phyloP scores from a whole-genome alignment of 1,140 invertebrate species.

The Phthorimaea operculella region DNA sequence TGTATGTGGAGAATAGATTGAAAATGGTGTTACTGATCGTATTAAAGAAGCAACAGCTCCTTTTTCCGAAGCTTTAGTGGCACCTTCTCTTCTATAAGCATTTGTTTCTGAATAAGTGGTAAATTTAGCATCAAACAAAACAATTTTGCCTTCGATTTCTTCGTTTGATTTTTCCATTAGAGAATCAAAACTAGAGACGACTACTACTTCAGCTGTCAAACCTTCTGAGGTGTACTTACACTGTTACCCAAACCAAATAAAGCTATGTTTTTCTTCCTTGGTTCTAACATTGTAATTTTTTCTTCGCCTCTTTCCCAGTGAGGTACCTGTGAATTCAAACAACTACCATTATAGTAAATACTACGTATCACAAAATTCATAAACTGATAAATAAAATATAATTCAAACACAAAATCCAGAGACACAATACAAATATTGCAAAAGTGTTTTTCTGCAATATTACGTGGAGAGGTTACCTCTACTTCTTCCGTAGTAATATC shows the following conservation, averaged over 20 bases:
- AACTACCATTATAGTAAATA: too few species aligned
- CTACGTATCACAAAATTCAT: too few species aligned
- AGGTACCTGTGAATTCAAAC: constrained; percentile 51
- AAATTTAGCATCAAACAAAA: constrained; percentile 78
- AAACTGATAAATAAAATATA: too few species aligned
- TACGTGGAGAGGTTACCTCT: background rate
- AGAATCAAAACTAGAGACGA: constrained; percentile 76
- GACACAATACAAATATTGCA: background rate
- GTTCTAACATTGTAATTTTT: constrained; percentile 70
- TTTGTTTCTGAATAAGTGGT: constrained; percentile 73
- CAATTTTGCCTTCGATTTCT: constrained; percentile 76
- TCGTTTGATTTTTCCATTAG: constrained; percentile 64
- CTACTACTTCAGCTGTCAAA: constrained; percentile 76
- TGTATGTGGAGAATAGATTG: constrained; percentile 77
- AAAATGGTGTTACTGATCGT: constrained; percentile 80
- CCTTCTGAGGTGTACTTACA: constrained; percentile 73
- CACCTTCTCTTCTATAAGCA: constrained; percentile 51
- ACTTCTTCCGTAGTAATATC: constrained; percentile 52
- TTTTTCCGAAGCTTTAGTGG: constrained; percentile 72
- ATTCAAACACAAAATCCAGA: too few species aligned
- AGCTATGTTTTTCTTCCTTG: constrained; percentile 69
- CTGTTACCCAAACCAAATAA: constrained; percentile 75
- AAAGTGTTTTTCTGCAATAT: background rate
- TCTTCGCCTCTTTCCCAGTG: constrained; percentile 72
- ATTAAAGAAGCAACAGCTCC: constrained; percentile 82